Evolutionary conservation across 2,113 vertebrate genomes (phyloP).

Genomic region (Manacus vitellinus): DNA sequence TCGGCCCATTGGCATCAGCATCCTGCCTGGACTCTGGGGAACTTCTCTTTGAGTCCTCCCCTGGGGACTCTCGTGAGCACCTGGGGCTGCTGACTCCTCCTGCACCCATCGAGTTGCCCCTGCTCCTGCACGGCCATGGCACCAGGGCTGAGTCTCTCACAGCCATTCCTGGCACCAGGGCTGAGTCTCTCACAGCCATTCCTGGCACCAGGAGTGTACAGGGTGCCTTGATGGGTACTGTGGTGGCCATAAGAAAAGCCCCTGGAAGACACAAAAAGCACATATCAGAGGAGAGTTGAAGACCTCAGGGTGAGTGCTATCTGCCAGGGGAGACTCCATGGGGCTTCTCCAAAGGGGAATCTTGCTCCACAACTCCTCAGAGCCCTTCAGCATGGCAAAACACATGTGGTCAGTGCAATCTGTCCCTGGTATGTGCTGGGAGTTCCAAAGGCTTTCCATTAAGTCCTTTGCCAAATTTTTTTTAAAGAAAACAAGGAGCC

Average conservation of each 20-base stretch:
- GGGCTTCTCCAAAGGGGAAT: not conserved
- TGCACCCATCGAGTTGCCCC: fast-evolving
- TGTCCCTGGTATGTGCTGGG: not conserved
- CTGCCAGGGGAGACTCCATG: not conserved
- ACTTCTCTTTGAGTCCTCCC: not conserved
- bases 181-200: not conserved
- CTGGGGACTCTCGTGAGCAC: not conserved
- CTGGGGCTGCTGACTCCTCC: not conserved
- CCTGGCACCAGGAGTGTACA: not conserved
- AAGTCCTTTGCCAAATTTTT: not conserved
- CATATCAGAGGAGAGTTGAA: not conserved
- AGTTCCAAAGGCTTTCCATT: not conserved
- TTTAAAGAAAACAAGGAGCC: not conserved
- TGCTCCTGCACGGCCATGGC: not conserved
- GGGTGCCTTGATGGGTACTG: not conserved
- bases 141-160: not conserved
- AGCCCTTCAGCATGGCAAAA: not conserved
- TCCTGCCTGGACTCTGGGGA: not conserved
- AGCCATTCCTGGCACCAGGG: not conserved
- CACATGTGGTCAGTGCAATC: fast-evolving
- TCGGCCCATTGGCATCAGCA: not conserved
- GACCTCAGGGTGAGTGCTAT: not conserved
- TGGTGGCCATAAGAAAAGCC: not conserved
- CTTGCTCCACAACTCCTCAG: not conserved
- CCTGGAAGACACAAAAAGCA: not conserved